Conservation (phyloP, 2,888 invertebrate species). For the Terebella lapidaria region DNA sequence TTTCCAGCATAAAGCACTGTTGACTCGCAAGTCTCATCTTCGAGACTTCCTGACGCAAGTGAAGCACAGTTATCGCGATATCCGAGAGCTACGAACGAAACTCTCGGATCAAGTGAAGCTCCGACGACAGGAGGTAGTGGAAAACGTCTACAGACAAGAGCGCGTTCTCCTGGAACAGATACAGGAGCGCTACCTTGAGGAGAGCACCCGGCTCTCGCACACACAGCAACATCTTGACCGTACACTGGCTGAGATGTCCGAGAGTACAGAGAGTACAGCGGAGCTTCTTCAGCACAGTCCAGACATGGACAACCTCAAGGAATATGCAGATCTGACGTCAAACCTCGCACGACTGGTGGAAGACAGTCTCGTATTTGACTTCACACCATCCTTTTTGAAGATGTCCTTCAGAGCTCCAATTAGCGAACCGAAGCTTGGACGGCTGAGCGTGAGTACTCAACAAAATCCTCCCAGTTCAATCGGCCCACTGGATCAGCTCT, state of each 20-base stretch:
- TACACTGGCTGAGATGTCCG: neutral
- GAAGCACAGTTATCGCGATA: neutral
- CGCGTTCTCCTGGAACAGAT: neutral
- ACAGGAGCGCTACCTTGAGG: neutral
- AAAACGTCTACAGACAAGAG: neutral
- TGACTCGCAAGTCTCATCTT: neutral
- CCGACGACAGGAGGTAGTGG: neutral
- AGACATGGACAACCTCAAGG: neutral
- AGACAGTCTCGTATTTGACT: neutral
- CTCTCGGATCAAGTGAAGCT: neutral
- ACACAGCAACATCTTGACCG: no score
- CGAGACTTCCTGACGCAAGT: neutral
- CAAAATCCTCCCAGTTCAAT: no score
- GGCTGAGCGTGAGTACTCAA: no score
- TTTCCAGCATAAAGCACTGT: neutral
- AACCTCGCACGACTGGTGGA: neutral
- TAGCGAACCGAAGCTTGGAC: neutral
- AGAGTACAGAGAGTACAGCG: neutral
- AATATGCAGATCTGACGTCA: neutral
- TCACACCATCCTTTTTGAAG: neutral
- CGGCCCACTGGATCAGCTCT: neutral
- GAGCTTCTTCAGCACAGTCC: neutral
- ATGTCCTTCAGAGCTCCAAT: neutral
- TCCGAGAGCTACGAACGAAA: neutral
- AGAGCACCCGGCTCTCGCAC: neutral